phyloP scores from a whole-genome alignment of 2,888 invertebrate species.

The Trichacis sp. region DNA sequence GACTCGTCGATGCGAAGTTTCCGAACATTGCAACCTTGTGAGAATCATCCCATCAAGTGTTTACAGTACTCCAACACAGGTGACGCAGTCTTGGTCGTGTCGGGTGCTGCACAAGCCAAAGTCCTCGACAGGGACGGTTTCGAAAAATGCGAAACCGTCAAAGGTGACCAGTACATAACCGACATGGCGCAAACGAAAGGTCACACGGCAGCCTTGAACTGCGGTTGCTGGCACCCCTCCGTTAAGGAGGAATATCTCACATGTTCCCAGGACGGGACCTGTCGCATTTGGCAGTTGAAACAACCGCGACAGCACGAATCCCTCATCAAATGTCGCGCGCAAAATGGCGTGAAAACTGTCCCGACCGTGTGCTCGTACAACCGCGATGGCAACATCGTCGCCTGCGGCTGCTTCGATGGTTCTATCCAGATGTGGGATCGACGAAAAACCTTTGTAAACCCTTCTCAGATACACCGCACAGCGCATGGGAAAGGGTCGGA shows the following conservation, averaged over 20 bases:
- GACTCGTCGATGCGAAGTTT: constrained; percentile 92
- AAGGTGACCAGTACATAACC: constrained; percentile 96
- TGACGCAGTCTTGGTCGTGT: constrained; percentile 91
- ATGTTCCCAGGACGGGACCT: constrained; percentile 92
- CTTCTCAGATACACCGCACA: constrained; percentile 80
- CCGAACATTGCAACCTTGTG: constrained; percentile 93
- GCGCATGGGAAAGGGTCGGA: constrained; percentile 86
- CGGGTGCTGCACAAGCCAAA: constrained; percentile 93
- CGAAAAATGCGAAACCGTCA: constrained; percentile 91
- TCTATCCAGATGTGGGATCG: constrained; percentile 98
- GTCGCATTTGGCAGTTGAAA: constrained; percentile 86
- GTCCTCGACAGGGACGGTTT: constrained; percentile 95
- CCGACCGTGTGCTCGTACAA: constrained; percentile 89
- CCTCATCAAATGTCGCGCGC: constrained; percentile 88
- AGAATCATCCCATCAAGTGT: constrained; percentile 92
- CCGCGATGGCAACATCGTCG: constrained; percentile 87
- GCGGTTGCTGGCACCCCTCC: constrained; percentile 93
- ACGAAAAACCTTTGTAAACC: constrained; percentile 90
- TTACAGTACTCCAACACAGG: constrained; percentile 94
- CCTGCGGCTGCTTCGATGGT: constrained; percentile 94
- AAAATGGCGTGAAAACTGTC: constrained; percentile 86
- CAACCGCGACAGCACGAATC: constrained; percentile 83
- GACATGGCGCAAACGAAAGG: constrained; percentile 96
- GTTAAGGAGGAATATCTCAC: constrained; percentile 94
- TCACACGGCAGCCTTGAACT: constrained; percentile 90